A percentile compares a stretch with the other conserved stretches of the same genome.
Conservation (phyloP, 2,888 invertebrate species). For the Drosophila helvetica region DNA sequence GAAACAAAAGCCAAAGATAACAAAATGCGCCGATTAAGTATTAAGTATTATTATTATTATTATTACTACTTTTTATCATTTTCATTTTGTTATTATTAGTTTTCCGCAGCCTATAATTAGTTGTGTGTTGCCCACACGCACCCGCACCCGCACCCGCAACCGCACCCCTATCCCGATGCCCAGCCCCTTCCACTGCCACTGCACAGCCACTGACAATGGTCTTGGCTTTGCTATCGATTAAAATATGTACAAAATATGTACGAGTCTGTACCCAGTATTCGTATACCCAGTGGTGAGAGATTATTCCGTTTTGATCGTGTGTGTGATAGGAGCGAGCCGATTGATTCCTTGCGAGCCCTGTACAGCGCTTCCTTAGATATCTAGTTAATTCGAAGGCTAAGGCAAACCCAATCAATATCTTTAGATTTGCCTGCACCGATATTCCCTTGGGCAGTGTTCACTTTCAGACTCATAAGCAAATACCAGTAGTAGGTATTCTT, state of each 20-base stretch:
- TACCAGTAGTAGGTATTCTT: not conserved
- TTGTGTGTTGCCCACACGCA: conserved; percentile 17
- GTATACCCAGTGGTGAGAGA: too few species aligned
- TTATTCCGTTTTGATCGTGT: too few species aligned
- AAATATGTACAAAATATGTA: not conserved
- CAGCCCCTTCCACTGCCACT: not conserved
- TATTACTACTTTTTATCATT: conserved; percentile 27
- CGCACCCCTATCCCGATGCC: not conserved
- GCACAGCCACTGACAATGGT: not conserved
- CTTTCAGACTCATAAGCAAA: too few species aligned
- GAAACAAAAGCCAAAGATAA: conserved; percentile 4
- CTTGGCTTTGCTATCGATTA: conserved; percentile 24
- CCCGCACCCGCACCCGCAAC: not conserved
- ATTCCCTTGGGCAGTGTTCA: too few species aligned
- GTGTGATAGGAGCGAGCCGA: too few species aligned
- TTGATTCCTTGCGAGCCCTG: too few species aligned
- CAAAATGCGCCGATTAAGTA: conserved; percentile 43
- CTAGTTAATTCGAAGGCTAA: too few species aligned
- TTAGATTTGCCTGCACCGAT: too few species aligned
- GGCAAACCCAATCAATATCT: too few species aligned
- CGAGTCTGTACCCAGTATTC: too few species aligned
- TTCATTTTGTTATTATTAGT: conserved; percentile 52
- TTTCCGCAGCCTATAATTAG: conserved; percentile 40
- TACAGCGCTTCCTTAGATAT: too few species aligned
- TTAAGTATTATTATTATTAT: conserved; percentile 40